phyloP scores from a whole-genome alignment of 2,113 vertebrate genomes.

The Anoplopoma fimbria region DNA sequence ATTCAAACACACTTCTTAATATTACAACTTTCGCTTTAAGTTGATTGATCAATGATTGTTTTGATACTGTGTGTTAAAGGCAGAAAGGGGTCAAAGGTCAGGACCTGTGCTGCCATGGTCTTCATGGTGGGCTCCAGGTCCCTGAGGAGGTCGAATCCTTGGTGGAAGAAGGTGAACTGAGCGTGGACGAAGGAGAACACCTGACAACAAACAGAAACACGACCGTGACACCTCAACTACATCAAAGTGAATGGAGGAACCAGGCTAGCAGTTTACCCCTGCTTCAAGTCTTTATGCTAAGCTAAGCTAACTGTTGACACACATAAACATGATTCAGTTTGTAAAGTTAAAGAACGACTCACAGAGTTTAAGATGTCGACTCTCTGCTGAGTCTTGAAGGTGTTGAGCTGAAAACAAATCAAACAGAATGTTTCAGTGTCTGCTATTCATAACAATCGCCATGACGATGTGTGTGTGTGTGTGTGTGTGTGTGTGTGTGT shows the following conservation, averaged over 20 bases:
- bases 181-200: constrained; percentile 86
- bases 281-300: background rate
- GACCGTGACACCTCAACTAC: background rate
- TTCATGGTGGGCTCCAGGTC: constrained; percentile 85
- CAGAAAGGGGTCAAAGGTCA: background rate
- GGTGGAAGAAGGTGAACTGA: constrained; percentile 87
- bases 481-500: background rate
- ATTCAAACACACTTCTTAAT: background rate
- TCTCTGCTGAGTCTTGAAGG: constrained; percentile 82
- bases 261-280: too few relatives aligned
- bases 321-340: background rate
- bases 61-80: background rate
- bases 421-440: background rate
- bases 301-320: background rate
- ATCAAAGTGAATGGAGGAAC: too few relatives aligned
- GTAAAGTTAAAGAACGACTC: constrained; percentile 42
- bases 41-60: background rate
- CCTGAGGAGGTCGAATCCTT: constrained; percentile 83
- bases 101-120: constrained; percentile 80
- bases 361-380: constrained; percentile 84
- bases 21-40: background rate
- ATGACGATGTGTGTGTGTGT: background rate
- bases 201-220: constrained; percentile 51
- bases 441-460: too few relatives aligned
- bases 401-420: constrained; percentile 78